A percentile compares a stretch with the other conserved stretches of the same genome.
These are phyloP conservation scores for Amphipoea oculea DNA, from an alignment of 2,888 invertebrate genomes.

Conservation along the genomic window DNA sequence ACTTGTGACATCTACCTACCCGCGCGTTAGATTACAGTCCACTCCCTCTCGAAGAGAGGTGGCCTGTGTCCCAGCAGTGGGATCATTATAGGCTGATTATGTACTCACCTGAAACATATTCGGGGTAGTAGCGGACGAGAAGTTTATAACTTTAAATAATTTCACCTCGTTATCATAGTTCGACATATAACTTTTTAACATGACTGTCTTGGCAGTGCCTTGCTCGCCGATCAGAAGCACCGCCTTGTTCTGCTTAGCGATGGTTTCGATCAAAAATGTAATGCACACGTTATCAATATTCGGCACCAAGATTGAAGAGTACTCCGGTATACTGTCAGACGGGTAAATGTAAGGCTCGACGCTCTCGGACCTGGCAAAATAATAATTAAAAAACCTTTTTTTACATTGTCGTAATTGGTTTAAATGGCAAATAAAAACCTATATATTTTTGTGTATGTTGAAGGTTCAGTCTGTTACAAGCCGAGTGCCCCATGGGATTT, in stretches of 20 bases:
- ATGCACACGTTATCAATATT: constrained; percentile 97
- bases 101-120: constrained; percentile 95
- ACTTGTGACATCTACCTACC: not conserved
- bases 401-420: not conserved
- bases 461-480: not conserved
- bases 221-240: constrained; percentile 97
- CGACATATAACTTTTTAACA: constrained; percentile 95
- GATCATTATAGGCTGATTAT: not conserved
- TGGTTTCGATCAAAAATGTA: constrained; percentile 94
- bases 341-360: constrained; percentile 95
- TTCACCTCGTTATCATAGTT: constrained; percentile 94
- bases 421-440: not conserved
- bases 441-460: too few species aligned
- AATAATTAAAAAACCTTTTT: not conserved
- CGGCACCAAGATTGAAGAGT: constrained; percentile 95
- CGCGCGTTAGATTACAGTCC: not conserved
- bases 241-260: constrained; percentile 95
- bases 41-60: not conserved
- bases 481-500: not conserved
- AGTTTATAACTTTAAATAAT: constrained; percentile 95
- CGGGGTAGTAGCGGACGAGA: constrained; percentile 97
- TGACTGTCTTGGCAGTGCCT: constrained; percentile 97
- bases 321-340: constrained; percentile 93
- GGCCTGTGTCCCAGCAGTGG: not conserved
- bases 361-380: constrained; percentile 85